Base-by-base conservation (phyloP, 2,888 invertebrate genomes). In the Smittia aterrima region DNA sequence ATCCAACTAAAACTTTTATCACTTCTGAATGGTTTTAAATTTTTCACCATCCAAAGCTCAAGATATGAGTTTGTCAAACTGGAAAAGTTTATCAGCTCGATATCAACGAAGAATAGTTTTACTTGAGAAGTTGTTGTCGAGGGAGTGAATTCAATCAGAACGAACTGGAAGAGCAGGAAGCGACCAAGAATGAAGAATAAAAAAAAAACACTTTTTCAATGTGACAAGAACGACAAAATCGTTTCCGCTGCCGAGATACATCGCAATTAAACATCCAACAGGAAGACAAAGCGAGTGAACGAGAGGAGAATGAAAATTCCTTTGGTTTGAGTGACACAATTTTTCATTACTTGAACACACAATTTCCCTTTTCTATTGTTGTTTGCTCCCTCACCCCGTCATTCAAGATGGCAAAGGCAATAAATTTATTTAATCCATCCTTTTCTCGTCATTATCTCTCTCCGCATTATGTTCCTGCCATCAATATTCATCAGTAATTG, bases 391-490 rank as follows among this genome's bases (percentile, higher is more conserved):
- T 47, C 47, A 47, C 47, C 58, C 47, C 58, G 58, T 18, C 7
- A 2, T 22, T 58, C 58, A 58, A 58, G 58, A 58, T 24, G 64
- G 64, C 25, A 24, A 70, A 70, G 54, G 70, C 70, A 70, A 70
- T 70, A 70, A 70, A 70, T 70, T 70, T 70, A 70, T 70, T 70
- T 70, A 70, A 70, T 70, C 70, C 47, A 54, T 70, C 70, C 70
- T 70, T 70, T 67, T 67, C 27, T 41, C 70, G 54, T 70, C 70
- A 70, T 70, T 70, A 70, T 70, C 70, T 70, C n/a, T 66, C 13
- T 70, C 70, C 70, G 70, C 70, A 70, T 70, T 70, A 70, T 70
- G 70, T 70, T 70, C 70, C 54, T 54, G 70, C 54, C 70, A 70
- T 70, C 70, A 70, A 70, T 70, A 70, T 70, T 70, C 70, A 70